These are phyloP conservation scores for Aradophagus sp. DNA, from an alignment of 1,140 invertebrate species.

Conservation along the genomic window DNA sequence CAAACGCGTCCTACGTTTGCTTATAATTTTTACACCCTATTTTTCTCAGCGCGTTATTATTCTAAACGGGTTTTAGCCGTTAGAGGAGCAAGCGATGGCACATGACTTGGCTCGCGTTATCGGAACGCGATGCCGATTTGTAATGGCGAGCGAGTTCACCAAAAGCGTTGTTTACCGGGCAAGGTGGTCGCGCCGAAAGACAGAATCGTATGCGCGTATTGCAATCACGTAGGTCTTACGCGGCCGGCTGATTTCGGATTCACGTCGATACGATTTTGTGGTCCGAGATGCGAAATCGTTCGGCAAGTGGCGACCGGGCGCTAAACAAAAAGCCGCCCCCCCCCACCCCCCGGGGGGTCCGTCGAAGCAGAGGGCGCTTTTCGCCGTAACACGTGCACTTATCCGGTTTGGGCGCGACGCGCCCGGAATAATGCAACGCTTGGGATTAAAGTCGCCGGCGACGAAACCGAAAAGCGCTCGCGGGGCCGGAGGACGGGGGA, in stretches of 20 bases:
- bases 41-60: too few species aligned
- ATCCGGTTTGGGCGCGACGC: constrained; percentile 3
- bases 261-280: constrained; percentile 53
- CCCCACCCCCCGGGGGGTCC: too few species aligned
- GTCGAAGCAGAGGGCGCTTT: constrained; percentile 12
- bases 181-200: constrained; percentile 35
- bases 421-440: constrained; percentile 21
- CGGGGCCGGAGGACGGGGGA: constrained; percentile 1
- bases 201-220: constrained; percentile 59
- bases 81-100: constrained; percentile 7
- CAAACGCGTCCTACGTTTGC: too few species aligned
- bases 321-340: constrained; percentile 28
- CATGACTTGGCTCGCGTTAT: constrained; percentile 6
- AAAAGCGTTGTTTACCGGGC: constrained; percentile 28
- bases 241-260: constrained; percentile 66
- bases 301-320: constrained; percentile 41
- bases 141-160: too few species aligned
- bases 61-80: too few species aligned
- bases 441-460: constrained; percentile 6
- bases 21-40: too few species aligned
- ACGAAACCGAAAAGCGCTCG: constrained; percentile 1
- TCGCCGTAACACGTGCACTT: constrained; percentile 30
- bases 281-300: constrained; percentile 53
- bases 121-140: too few species aligned
- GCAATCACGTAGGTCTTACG: constrained; percentile 66